A percentile compares a stretch with the other conserved stretches of the same genome.
Conservation (phyloP, 2,888 invertebrate species). For the Tipula helvola region DNA sequence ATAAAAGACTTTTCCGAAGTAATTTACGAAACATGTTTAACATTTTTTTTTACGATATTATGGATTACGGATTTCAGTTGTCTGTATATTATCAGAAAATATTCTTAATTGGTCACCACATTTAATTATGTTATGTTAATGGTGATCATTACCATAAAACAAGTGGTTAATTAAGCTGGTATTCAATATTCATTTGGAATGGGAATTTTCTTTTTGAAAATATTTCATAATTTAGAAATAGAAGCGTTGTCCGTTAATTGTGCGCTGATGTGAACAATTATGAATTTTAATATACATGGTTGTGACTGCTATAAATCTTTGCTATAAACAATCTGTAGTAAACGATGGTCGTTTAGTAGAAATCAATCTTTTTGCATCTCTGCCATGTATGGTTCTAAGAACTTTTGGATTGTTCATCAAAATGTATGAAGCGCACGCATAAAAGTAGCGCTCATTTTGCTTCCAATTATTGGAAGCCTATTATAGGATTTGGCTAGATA, state of each 20-base stretch:
- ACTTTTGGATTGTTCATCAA: no score
- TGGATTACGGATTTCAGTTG: background rate
- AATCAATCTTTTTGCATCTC: no score
- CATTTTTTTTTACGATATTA: background rate
- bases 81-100: background rate
- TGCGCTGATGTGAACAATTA: background rate
- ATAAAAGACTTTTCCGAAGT: background rate
- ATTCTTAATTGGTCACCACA: background rate
- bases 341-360: no score
- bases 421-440: no score
- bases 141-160: background rate
- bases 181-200: background rate
- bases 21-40: background rate
- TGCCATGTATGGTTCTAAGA: no score
- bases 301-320: background rate
- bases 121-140: background rate
- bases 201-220: background rate
- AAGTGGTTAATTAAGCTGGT: background rate
- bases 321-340: background rate
- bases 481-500: no score
- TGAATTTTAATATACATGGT: background rate
- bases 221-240: background rate
- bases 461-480: no score
- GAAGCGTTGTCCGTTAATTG: background rate
- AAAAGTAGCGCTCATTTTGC: no score